Base-by-base conservation (phyloP, 1,140 invertebrate species). In the Drosophila yakuba region DNA sequence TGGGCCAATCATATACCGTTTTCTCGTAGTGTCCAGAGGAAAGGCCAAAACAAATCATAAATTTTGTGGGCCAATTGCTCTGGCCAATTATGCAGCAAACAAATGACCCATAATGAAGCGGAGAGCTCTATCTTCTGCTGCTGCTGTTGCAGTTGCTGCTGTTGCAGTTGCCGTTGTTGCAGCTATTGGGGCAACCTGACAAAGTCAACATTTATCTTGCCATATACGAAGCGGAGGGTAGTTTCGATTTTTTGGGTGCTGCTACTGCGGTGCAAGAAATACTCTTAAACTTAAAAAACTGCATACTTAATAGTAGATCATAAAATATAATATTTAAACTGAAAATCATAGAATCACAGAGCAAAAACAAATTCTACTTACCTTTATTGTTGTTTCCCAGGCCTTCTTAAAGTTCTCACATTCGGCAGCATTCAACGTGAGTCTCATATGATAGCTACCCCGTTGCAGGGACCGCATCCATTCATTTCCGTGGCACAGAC, bases 91-190 rank as follows among this genome's bases (percentile, higher is more conserved):
- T 86, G 83, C 83, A 88, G 84, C 79, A 88, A 89, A 86, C 84
- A 86, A 86, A 86, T 86, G 84, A 86, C 83, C 83, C 83, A 88
- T 86, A 86, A 86, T 86, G 83, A 86, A 86, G 83, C 69, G 62
- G 61, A 62, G 48, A 66, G 50, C 67, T 74, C 60, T 58, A 66
- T 52, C 71, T 69, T n/a, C 47, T 66, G 56, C 32, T 52, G 15
- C 43, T 54, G 67, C 45, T 28, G 72, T 36, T 41, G 35, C 63
- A 39, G n/a, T 20, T 35, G 48, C 17, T 52, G 50, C 28, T 50
- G 51, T 35, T 58, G 63, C 28, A 43, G 55, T 28, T 41, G 55
- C 41, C 23, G 36, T n/a, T 32, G 61, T 14, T 51, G 57, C 28
- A 39, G 73, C 60, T 52, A 64, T 58, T 67, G 72, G 67, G 51